Evolutionary conservation across 1,140 invertebrate genomes (phyloP), one percentile per base, ranked within the genome.

Genomic region (Drosophila kikkawai): DNA sequence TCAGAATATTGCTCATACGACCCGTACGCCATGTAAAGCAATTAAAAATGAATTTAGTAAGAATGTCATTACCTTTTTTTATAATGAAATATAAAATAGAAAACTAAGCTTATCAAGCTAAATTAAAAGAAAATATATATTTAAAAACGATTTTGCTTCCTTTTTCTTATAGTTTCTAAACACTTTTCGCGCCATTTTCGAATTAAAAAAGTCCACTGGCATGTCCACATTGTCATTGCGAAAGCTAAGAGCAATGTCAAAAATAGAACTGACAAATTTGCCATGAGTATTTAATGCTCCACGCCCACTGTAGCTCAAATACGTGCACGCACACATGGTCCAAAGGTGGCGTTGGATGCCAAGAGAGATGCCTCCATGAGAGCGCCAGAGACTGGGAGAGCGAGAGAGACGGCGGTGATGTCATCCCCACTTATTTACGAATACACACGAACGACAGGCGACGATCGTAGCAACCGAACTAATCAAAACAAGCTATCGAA

Each of bases 401-500:
- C 37, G 45, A 41, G 58, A 80, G 57, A 80, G 57, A 53, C 32
- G 66, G 59, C 74, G 85, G 85, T 88, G 84, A 88, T 88, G 84
- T 88, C 84, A 88, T 88, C 81, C 81, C 66, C 75, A 79, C 69
- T 65, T 65, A 75, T 34, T 70, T 71, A 75, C 55, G 45, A 69
- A 80, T 61, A 80, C 79, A 70, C 17, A 74, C 60, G 51, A 66
- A 37, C 47, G 41, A 56, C 45, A 39, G 32, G 34, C 66, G 50
- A 37, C 47, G 51, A 70, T 51, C 42, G 48, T 59, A 64, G 32
- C 17, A 55, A 55, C 34, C 36, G 61, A 67, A 64, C 86, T 87
- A 88, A 87, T 87, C 84, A 83, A 71, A 80, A 87, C 59, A 84
- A 75, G 61, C 68, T 63, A 83, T 88, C 76, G 60, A 66, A 60